A percentile compares a stretch with the other conserved stretches of the same genome.
Conservation (phyloP, 2,888 invertebrate genomes). For the Fabriciana adippe region DNA sequence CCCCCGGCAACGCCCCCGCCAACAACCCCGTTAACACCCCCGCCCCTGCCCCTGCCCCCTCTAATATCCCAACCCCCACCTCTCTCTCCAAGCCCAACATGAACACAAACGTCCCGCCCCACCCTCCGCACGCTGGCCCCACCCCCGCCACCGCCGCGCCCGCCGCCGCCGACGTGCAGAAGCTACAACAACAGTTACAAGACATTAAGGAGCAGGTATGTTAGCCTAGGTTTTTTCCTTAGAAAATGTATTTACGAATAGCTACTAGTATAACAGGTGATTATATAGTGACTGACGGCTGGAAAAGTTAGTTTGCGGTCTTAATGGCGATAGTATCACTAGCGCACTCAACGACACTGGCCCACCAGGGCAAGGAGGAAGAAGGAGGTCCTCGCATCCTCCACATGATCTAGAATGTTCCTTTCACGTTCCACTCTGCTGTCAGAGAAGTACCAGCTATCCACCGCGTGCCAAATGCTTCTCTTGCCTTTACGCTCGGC, state of each 20-base stretch:
- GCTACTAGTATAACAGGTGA: neutral
- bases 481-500: no score
- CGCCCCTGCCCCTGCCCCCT: constrained; percentile 64
- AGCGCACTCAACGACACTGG: no score
- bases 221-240: neutral
- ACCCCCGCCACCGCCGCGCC: constrained; percentile 85
- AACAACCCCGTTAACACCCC: constrained; percentile 61
- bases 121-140: constrained; percentile 88
- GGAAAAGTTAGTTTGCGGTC: no score
- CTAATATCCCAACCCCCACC: constrained; percentile 60
- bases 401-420: no score
- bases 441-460: no score
- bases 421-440: no score
- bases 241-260: neutral
- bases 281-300: no score
- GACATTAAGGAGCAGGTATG: constrained; percentile 97
- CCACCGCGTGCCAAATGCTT: no score
- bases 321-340: no score
- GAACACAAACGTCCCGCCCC: constrained; percentile 65
- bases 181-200: constrained; percentile 88
- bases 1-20: constrained; percentile 36
- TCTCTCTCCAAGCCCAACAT: constrained; percentile 46
- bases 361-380: no score
- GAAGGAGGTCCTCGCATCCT: no score
- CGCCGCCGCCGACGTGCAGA: constrained; percentile 88